Conservation (phyloP, 2,797 vertebrate genomes). For the Crypturellus tataupa region DNA sequence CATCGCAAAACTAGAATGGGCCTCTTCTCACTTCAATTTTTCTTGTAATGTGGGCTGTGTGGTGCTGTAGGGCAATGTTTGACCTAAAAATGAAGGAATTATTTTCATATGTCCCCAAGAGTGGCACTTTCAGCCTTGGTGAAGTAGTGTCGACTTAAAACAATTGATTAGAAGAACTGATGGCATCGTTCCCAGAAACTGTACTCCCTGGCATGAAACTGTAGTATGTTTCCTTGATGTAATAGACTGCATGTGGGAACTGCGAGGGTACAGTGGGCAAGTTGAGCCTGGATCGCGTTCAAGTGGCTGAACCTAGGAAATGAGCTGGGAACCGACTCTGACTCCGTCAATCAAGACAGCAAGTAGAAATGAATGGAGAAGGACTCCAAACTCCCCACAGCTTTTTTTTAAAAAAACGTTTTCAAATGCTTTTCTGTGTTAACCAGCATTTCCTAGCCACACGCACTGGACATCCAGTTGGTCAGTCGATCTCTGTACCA, state of each 20-base stretch:
- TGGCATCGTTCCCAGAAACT: constrained; percentile 69
- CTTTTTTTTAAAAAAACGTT: not conserved
- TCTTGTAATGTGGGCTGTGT: constrained; percentile 44
- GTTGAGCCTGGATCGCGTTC: not conserved
- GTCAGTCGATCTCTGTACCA: not conserved
- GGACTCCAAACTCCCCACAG: not conserved
- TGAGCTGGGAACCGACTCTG: not conserved
- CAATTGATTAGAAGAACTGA: constrained; percentile 56
- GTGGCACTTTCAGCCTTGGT: constrained; percentile 57
- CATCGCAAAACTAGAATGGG: not conserved
- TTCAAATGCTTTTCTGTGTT: not conserved
- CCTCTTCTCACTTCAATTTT: constrained; percentile 7
- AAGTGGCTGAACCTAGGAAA: constrained; percentile 2
- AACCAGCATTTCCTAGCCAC: not conserved
- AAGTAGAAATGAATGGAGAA: not conserved
- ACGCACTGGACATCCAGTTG: not conserved
- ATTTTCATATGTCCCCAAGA: constrained; percentile 61
- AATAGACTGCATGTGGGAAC: constrained; percentile 32
- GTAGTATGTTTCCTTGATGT: constrained; percentile 38
- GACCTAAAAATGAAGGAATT: constrained; percentile 68
- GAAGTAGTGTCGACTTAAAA: constrained; percentile 50
- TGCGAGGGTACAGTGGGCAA: not conserved
- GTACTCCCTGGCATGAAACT: constrained; percentile 46
- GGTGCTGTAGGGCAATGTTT: constrained; percentile 57
- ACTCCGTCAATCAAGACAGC: not conserved